Evolutionary conservation across 2,888 invertebrate species (phyloP), one percentile per base, ranked within the genome.

Genomic region (Serripes groenlandicus): DNA sequence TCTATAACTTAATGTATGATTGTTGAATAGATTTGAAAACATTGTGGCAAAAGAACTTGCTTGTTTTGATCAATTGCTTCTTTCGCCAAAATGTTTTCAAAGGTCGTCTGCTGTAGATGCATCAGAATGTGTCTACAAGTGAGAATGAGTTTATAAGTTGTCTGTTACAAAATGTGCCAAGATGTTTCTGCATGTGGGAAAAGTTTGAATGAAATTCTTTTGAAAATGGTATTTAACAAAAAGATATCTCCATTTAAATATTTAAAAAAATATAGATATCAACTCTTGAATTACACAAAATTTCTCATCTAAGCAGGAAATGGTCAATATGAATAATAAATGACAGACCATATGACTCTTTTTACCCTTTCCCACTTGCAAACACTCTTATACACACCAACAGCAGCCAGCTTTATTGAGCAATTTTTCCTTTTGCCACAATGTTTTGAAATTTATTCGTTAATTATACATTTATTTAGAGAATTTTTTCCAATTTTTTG

Each of bases 1-100:
- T n/a, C n/a, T n/a, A n/a, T n/a, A n/a, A n/a, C n/a, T n/a, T n/a
- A 15, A 42, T 7, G 9, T 42, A 42, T 42, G 68, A 70, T 74
- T 49, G 9, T 15, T 15, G 7, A 15, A 42, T 42, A 42, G 9
- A 15, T 42, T 42, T 7, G 42, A 42, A 42, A 42, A 42, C 42
- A 42, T 42, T 42, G 42, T 15, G 7, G 42, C 9, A 42, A 42
- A 42, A 42, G 42, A 42, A 42, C 7, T 7, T 42, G 42, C 42
- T 42, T 7, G 42, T 42, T 42, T 42, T 42, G 9, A 42, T 7
- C 42, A 42, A 11, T 42, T 42, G 7, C 42, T 42, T 15, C 15
- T 42, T 42, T 42, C 15, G 9, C 42, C 15, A 42, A 7, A 42
- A 15, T 42, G 42, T 15, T 42, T 42, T 11, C 42, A 42, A 42